Base-by-base conservation (phyloP, 2,888 invertebrate genomes). In the Eupithecia inturbata region DNA sequence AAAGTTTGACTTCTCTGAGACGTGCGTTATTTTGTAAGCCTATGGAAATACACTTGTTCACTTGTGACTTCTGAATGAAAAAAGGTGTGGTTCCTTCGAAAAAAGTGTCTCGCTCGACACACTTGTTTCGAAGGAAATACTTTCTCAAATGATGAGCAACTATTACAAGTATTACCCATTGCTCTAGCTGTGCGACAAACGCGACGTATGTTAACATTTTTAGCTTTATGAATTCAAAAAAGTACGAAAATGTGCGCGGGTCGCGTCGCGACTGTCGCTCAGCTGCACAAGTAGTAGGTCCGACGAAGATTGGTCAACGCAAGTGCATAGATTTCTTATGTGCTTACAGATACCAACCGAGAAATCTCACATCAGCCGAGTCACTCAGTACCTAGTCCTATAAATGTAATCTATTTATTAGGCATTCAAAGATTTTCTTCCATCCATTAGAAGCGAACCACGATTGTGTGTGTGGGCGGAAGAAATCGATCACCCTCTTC, bases 31-130 rank as follows among this genome's bases (percentile, higher is more conserved):
- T 39, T 39, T 39, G 36, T 39, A 39, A 39, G 39, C 7, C 39
- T 39, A 36, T 12, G 12, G 39, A 14, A 39, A 39, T 39, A 39
- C 12, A 39, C 12, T 39, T 39, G 1, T 39, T 14, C 12, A 39
- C 12, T 39, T 39, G 12, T 39, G 39, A 39, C 39, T 39, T 39
- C 39, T 14, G 39, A n/a, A 60, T 60, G 26, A 28, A 19, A 28
- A 62, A 31, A 62, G 1, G 31, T 31, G 31, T 62, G 45, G 36
- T 72, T 68, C 10, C n/a, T n/a, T n/a, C n/a, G n/a, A n/a, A n/a
- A n/a, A n/a, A n/a, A n/a, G n/a, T n/a, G n/a, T n/a, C n/a, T n/a
- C n/a, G n/a, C 36, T 67, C 62, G n/a, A 22, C 26, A 14, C 22
- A 14, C 26, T 57, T 22, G 22, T 53, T 45, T 45, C 19, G 45